phyloP scores from a whole-genome alignment of 2,888 invertebrate genomes.

The Philonicus albiceps region DNA sequence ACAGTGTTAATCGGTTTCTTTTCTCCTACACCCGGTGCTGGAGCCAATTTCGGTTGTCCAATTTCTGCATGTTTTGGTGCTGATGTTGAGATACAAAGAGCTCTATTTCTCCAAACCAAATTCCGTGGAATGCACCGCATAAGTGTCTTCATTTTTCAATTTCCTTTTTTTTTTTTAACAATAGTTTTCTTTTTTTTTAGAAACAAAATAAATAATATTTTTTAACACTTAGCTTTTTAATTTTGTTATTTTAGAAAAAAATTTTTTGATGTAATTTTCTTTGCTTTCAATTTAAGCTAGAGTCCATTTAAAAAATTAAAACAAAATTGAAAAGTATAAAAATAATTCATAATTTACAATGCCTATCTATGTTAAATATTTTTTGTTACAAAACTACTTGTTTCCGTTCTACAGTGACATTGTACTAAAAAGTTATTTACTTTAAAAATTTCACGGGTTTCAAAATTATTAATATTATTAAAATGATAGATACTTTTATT shows the following conservation, averaged over 20 bases:
- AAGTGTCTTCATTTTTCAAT: not conserved
- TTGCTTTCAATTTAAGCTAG: not conserved
- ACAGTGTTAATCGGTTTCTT: not conserved
- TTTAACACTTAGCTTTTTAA: not conserved
- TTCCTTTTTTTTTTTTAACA: not conserved
- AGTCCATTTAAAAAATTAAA: not conserved
- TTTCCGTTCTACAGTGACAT: not conserved
- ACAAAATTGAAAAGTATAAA: not conserved
- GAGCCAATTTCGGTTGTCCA: not conserved
- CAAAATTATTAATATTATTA: no score
- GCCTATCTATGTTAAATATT: not conserved
- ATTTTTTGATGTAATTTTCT: not conserved
- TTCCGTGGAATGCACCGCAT: not conserved
- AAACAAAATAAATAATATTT: not conserved
- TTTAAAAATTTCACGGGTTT: no score
- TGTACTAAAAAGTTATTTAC: no score
- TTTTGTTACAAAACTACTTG: not conserved
- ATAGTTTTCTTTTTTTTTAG: not conserved
- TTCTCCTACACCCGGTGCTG: not conserved
- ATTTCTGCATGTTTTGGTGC: not conserved
- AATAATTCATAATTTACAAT: not conserved
- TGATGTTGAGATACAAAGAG: not conserved
- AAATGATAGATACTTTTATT: no score
- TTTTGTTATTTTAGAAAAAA: not conserved
- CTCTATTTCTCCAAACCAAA: not conserved